A percentile compares a stretch with the other conserved stretches of the same genome.
Conservation (phyloP, 2,888 invertebrate genomes). For the Himalopsyche kuldschensis region DNA sequence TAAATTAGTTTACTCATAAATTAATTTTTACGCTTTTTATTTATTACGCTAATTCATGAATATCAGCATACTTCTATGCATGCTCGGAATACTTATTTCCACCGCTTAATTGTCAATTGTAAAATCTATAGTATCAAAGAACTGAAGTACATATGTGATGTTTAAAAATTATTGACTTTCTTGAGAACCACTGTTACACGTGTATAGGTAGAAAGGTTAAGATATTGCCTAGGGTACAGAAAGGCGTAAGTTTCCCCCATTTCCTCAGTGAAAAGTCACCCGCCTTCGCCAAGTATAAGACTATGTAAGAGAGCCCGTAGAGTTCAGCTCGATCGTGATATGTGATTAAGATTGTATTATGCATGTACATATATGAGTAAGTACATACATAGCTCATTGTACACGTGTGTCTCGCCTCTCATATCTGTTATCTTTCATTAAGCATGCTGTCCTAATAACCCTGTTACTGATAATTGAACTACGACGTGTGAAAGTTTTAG, state of each 20-base stretch:
- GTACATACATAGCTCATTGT: background rate
- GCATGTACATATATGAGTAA: background rate
- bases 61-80: no score
- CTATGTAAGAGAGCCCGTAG: conserved; percentile 1
- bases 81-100: no score
- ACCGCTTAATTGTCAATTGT: no score
- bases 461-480: background rate
- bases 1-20: no score
- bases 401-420: background rate
- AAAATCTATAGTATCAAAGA: no score
- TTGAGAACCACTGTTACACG: background rate
- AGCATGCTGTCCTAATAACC: conserved; percentile 9
- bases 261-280: background rate
- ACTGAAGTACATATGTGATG: no score
- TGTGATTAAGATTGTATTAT: conserved; percentile 11
- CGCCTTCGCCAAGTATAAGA: conserved; percentile 2
- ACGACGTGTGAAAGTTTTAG: background rate
- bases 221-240: background rate
- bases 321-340: background rate
- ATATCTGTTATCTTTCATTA: conserved; percentile 11
- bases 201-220: conserved; percentile 2
- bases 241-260: conserved; percentile 14
- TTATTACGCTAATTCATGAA: no score
- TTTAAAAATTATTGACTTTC: no score
- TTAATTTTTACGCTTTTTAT: no score